Conservation (phyloP, 2,888 invertebrate species). For the Drosophila prolongata region DNA sequence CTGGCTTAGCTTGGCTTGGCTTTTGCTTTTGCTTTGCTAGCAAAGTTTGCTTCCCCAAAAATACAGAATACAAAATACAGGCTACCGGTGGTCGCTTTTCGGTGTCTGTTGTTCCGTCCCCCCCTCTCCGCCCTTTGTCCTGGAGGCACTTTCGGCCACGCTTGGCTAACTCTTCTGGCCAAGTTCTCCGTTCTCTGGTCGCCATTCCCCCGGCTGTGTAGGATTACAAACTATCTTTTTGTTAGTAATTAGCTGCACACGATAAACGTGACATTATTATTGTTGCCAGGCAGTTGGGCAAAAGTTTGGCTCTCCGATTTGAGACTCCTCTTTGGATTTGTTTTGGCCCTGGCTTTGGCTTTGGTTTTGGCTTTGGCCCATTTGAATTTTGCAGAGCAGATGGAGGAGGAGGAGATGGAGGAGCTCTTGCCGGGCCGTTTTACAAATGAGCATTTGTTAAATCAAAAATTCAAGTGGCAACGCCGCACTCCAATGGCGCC, state of each 20-base stretch:
- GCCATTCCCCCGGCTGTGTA: constrained; percentile 52
- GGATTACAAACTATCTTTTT: constrained; percentile 80
- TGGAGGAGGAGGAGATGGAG: background rate
- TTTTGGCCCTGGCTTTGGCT: background rate
- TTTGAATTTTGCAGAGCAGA: constrained; percentile 49
- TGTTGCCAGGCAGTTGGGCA: constrained; percentile 67
- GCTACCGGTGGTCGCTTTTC: constrained; percentile 31
- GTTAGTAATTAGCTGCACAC: constrained; percentile 81
- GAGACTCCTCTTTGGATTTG: constrained; percentile 10
- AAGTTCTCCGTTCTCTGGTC: constrained; percentile 17
- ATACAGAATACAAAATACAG: constrained; percentile 17
- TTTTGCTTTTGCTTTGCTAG: constrained; percentile 10
- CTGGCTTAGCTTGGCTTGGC: background rate
- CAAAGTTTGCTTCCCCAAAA: constrained; percentile 23
- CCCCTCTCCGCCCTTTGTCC: constrained; percentile 52
- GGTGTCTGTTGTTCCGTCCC: constrained; percentile 22
- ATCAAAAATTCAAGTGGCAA: constrained; percentile 79
- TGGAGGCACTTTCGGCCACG: constrained; percentile 74
- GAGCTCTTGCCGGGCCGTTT: constrained; percentile 52
- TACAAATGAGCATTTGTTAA: constrained; percentile 77
- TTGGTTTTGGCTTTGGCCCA: constrained; percentile 20
- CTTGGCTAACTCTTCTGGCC: constrained; percentile 62
- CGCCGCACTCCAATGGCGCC: constrained; percentile 72
- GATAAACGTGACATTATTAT: constrained; percentile 80
- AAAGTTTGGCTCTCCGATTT: constrained; percentile 50